These are phyloP conservation scores for Tetragnatha montana DNA, from an alignment of 2,888 invertebrate genomes.

Conservation along the genomic window DNA sequence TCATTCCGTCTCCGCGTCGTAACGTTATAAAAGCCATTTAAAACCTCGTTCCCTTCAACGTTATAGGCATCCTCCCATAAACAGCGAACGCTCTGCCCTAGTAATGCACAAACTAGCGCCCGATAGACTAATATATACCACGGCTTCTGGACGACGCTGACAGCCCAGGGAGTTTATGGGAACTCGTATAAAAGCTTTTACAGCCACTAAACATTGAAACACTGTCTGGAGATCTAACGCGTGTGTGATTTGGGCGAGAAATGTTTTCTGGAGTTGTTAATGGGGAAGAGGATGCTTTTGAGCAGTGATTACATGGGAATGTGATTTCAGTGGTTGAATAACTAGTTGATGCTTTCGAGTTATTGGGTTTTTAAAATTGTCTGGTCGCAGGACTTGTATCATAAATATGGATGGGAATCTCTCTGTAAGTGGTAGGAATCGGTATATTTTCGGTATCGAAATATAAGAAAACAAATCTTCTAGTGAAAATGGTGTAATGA, in stretches of 20 bases:
- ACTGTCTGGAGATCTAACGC: constrained; percentile 13
- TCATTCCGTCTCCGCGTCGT: not conserved
- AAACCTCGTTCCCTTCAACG: constrained; percentile 25
- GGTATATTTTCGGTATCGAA: too few species aligned
- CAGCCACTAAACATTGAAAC: constrained; percentile 40
- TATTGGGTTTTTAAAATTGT: too few species aligned
- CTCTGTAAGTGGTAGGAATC: too few species aligned
- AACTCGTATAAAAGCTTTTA: constrained; percentile 39
- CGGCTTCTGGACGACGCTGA: constrained; percentile 19
- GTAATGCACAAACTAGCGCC: constrained; percentile 4
- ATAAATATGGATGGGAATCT: too few species aligned
- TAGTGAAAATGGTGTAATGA: too few species aligned
- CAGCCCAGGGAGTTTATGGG: constrained; percentile 18
- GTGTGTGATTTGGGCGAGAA: not conserved
- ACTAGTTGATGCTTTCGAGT: too few species aligned
- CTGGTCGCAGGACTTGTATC: too few species aligned
- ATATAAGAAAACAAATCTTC: too few species aligned
- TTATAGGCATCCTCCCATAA: constrained; percentile 41
- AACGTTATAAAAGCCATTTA: constrained; percentile 53
- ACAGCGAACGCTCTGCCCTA: not conserved
- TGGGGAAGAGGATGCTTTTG: too few species aligned
- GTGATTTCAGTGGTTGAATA: too few species aligned
- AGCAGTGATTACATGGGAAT: too few species aligned
- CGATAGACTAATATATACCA: constrained; percentile 9
- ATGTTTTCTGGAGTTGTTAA: not conserved